phyloP scores from a whole-genome alignment of 2,113 vertebrate species.

The Gymnobelideus leadbeateri region DNA sequence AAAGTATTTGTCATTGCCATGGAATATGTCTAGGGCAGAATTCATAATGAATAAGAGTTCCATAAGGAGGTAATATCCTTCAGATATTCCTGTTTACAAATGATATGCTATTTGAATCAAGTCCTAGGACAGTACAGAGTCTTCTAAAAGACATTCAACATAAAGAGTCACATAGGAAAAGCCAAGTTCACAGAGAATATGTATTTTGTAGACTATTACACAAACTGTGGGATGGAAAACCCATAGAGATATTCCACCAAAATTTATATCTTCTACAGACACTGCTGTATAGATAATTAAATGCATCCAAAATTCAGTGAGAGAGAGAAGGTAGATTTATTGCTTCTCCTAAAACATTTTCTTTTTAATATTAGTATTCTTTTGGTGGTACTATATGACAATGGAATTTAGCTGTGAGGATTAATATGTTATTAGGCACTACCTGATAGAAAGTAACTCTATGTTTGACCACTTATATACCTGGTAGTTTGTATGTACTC shows the following conservation, averaged over 20 bases:
- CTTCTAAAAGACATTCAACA: background rate
- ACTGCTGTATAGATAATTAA: background rate
- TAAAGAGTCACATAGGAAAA: background rate
- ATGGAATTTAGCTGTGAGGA: background rate
- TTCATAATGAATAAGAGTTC: no score
- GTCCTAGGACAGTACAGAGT: no score
- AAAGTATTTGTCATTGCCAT: no score
- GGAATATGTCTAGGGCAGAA: no score
- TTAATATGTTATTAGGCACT: background rate
- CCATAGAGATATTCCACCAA: background rate
- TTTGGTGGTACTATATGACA: background rate
- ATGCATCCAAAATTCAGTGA: background rate
- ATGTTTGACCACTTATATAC: background rate
- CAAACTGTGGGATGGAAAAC: background rate
- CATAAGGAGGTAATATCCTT: no score
- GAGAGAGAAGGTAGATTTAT: background rate
- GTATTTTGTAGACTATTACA: background rate
- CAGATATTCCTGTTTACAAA: no score
- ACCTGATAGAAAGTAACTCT: background rate
- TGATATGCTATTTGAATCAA: no score
- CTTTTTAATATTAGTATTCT: background rate
- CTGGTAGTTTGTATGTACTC: background rate
- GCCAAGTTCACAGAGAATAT: background rate
- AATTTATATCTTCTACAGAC: background rate
- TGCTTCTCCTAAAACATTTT: background rate